These are phyloP conservation scores for Proterorhinus semilunaris DNA, from an alignment of 2,113 vertebrate genomes.

Conservation along the genomic window DNA sequence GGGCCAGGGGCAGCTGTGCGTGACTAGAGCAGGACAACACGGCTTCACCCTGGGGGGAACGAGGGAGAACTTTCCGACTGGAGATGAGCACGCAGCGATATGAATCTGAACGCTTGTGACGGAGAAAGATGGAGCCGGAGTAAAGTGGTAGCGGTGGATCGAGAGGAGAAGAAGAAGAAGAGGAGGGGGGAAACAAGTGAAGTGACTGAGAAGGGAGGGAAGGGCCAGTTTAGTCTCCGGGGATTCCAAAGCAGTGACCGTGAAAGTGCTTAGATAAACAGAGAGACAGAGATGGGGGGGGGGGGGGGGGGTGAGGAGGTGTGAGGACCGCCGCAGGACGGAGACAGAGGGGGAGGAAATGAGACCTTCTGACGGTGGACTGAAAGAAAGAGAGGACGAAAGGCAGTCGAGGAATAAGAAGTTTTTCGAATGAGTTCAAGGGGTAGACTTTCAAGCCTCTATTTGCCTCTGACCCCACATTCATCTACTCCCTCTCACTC, in stretches of 20 bases:
- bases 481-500: slow-evolving; percentile 32
- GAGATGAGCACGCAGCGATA: slow-evolving; percentile 53
- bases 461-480: slow-evolving; percentile 36
- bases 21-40: slow-evolving; percentile 74
- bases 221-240: slow-evolving; percentile 75
- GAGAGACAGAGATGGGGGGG: slow-evolving; percentile 55
- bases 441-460: slow-evolving; percentile 15
- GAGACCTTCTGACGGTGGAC: slow-evolving; percentile 41
- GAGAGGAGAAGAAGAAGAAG: slow-evolving; percentile 30
- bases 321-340: slow-evolving; percentile 33
- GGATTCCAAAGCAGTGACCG: slow-evolving; percentile 82
- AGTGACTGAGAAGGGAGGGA: slow-evolving; percentile 16
- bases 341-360: slow-evolving; percentile 54
- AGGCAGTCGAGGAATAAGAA: slow-evolving; percentile 38
- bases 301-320: slow-evolving; percentile 49
- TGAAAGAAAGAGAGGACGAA: slow-evolving; percentile 19
- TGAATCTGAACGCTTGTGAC: slow-evolving; percentile 75
- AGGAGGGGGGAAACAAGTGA: slow-evolving; percentile 18
- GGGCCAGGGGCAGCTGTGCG: slow-evolving; percentile 56
- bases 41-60: slow-evolving; percentile 57
- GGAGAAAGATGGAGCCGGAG: slow-evolving; percentile 72
- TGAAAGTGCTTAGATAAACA: slow-evolving; percentile 86
- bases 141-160: slow-evolving; percentile 45
- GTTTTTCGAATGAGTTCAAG: slow-evolving; percentile 54
- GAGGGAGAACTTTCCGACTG: slow-evolving; percentile 55